Evolutionary conservation across 2,888 invertebrate species (phyloP).

Genomic region (Gonocerus acuteangulatus): DNA sequence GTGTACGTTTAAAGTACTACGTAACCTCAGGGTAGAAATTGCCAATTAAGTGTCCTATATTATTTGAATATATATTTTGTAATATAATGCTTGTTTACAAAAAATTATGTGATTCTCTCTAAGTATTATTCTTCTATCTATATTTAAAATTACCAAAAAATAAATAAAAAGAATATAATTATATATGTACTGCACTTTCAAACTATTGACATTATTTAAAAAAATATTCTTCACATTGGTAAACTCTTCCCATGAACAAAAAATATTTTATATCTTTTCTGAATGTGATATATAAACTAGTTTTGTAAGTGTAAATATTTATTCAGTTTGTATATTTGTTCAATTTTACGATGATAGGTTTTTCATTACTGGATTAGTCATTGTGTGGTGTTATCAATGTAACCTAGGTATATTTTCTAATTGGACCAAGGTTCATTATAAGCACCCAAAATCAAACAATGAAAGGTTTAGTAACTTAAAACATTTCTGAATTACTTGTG

Average conservation of each 20-base stretch:
- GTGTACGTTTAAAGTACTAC: not conserved
- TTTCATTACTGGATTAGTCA: too few relatives aligned
- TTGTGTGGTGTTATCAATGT: not conserved
- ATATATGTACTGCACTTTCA: not conserved
- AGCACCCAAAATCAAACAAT: too few relatives aligned
- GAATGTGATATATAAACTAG: conserved; percentile 6
- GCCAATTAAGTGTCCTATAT: conserved; percentile 22
- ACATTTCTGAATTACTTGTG: too few relatives aligned
- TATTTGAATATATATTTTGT: conserved; percentile 12
- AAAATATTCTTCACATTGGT: too few relatives aligned
- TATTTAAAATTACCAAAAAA: not conserved
- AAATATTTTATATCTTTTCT: conserved; percentile 1
- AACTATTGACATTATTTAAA: too few relatives aligned
- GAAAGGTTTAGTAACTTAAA: too few relatives aligned
- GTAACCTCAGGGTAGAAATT: conserved; percentile 21
- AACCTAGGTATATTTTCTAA: conserved; percentile 2
- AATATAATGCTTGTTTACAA: conserved; percentile 16
- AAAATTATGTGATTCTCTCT: conserved; percentile 13
- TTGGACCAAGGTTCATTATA: conserved; percentile 8
- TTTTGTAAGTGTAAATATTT: too few relatives aligned
- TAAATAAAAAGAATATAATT: not conserved
- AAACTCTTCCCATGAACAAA: too few relatives aligned
- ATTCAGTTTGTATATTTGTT: too few relatives aligned
- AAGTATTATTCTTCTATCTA: conserved; percentile 15
- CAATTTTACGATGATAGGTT: too few relatives aligned